Conservation (phyloP, 2,888 invertebrate species). For the Entomobrya multifasciata region DNA sequence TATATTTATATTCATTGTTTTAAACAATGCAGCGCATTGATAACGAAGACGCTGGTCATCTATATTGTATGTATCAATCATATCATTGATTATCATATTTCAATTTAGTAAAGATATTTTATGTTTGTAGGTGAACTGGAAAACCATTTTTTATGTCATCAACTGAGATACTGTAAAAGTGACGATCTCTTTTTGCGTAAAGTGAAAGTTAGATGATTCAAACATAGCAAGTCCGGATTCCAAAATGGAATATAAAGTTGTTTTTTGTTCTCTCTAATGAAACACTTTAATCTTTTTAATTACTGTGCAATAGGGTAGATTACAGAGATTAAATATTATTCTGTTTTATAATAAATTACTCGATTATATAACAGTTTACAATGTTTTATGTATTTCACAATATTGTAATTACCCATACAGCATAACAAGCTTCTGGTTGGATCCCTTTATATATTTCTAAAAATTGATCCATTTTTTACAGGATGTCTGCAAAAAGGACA, state of each 20-base stretch:
- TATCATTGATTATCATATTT: neutral
- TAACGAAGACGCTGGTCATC: too few species aligned
- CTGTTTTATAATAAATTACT: too few species aligned
- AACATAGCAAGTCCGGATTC: slow-evolving; percentile 12
- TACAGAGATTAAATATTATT: neutral
- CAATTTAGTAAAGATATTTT: neutral
- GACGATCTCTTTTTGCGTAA: neutral
- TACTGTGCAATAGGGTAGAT: slow-evolving; percentile 54
- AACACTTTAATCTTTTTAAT: slow-evolving; percentile 35
- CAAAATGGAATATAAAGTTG: slow-evolving; percentile 6
- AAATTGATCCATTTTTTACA: neutral
- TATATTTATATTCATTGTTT: neutral
- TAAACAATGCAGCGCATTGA: neutral
- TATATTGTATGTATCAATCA: neutral
- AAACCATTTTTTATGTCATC: neutral
- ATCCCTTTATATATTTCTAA: slow-evolving; percentile 32
- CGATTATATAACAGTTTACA: neutral
- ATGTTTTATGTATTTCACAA: neutral
- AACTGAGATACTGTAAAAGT: neutral
- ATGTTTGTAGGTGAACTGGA: neutral
- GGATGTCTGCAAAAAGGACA: slow-evolving; percentile 1
- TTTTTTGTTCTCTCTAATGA: slow-evolving; percentile 19
- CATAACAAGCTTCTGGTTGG: slow-evolving; percentile 47
- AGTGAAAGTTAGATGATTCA: slow-evolving; percentile 28
- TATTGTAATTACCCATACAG: slow-evolving; percentile 7